Evolutionary conservation across 2,888 invertebrate genomes (phyloP).

Genomic region (Cerastis leucographa): DNA sequence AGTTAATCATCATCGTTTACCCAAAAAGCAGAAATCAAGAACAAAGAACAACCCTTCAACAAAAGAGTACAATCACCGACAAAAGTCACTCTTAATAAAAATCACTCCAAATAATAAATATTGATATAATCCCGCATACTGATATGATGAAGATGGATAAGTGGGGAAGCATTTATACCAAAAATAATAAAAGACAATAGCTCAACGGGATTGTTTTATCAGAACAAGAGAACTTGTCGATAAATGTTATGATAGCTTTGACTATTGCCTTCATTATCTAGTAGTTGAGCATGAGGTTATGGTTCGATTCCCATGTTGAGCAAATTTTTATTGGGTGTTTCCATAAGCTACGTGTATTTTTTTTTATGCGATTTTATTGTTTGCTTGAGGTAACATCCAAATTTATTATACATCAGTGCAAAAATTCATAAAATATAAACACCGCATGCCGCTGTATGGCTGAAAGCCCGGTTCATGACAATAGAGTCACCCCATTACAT

Average conservation of each 20-base stretch:
- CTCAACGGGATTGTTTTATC: slow-evolving; percentile 44
- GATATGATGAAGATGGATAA: slow-evolving; percentile 67
- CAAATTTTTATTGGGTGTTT: not conserved
- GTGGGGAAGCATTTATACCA: slow-evolving; percentile 50
- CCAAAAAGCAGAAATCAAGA: not conserved
- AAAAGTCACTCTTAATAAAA: slow-evolving; percentile 58
- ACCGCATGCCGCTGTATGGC: too few relatives aligned
- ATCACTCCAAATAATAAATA: slow-evolving; percentile 60
- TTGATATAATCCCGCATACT: slow-evolving; percentile 64
- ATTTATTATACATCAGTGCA: too few relatives aligned
- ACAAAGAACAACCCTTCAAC: slow-evolving; percentile 8
- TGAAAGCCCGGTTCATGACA: not conserved
- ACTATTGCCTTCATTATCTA: too few relatives aligned
- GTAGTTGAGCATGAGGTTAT: not conserved
- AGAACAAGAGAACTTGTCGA: slow-evolving; percentile 45
- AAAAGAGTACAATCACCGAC: slow-evolving; percentile 40
- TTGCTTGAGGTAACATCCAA: too few relatives aligned
- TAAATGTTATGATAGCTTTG: not conserved
- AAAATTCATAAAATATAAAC: too few relatives aligned
- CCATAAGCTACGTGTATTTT: not conserved
- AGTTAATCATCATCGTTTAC: not conserved
- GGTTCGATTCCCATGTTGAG: not conserved
- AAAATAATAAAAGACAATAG: slow-evolving; percentile 62
- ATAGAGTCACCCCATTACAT: not conserved
- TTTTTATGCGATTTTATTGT: too few relatives aligned